Evolutionary conservation across 2,888 invertebrate species (phyloP).

Genomic region (Apamea anceps): DNA sequence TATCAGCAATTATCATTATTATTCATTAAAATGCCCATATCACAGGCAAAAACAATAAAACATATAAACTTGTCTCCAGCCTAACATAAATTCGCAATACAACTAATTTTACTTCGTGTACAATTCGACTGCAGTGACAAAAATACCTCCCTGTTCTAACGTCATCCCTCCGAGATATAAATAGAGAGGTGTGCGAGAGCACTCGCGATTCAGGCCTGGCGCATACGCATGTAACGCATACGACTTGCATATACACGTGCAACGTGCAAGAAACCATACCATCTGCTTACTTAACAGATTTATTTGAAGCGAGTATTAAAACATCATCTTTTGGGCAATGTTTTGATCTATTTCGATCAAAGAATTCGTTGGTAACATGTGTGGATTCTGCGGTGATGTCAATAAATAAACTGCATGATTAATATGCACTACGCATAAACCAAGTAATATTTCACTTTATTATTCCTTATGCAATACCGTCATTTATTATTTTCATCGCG

Average conservation of each 20-base stretch:
- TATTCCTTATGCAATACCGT: neutral
- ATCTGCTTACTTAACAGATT: constrained; percentile 62
- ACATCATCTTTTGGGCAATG: constrained; percentile 52
- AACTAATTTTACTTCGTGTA: constrained; percentile 56
- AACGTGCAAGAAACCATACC: constrained; percentile 60
- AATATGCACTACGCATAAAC: constrained; percentile 16
- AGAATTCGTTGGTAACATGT: constrained; percentile 35
- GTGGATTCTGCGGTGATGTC: constrained; percentile 26
- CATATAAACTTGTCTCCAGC: constrained; percentile 25
- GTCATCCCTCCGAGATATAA: constrained; percentile 80
- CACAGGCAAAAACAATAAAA: constrained; percentile 24
- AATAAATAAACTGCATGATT: constrained; percentile 34
- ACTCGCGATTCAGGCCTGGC: constrained; percentile 82
- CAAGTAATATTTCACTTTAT: constrained; percentile 14
- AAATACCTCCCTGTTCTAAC: constrained; percentile 76
- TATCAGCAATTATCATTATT: constrained; percentile 8
- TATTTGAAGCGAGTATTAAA: constrained; percentile 53
- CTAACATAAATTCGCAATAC: constrained; percentile 49
- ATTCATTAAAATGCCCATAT: constrained; percentile 18
- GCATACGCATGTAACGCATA: constrained; percentile 67
- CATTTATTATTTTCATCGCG: constrained; percentile 22
- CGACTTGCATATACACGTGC: constrained; percentile 68
- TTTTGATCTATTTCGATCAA: constrained; percentile 51
- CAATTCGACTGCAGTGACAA: constrained; percentile 66
- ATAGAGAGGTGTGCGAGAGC: constrained; percentile 75